phyloP scores from a whole-genome alignment of 2,113 vertebrate genomes.

The Osmerus mordax region DNA sequence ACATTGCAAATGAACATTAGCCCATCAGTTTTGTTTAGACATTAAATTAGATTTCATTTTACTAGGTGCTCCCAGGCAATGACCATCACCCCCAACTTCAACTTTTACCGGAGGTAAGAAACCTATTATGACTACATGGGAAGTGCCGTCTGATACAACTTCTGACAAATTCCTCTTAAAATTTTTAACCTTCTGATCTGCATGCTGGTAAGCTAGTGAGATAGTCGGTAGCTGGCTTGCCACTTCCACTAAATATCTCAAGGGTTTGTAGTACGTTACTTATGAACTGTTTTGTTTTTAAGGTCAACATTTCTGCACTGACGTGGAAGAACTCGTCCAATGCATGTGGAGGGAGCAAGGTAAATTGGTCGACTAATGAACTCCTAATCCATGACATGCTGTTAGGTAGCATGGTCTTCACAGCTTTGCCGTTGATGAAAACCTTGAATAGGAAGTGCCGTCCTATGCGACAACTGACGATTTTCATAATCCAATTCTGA shows the following conservation, averaged over 20 bases:
- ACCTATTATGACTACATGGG: background rate
- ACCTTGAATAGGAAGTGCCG: conserved; percentile 89
- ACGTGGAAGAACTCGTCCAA: no score
- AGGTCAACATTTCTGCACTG: no score
- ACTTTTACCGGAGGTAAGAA: background rate
- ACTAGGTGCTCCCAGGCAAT: background rate
- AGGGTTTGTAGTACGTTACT: no score
- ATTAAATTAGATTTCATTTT: no score
- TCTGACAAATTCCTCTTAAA: background rate
- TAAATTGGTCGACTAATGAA: background rate
- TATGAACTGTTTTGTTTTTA: no score
- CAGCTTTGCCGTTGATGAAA: conserved; percentile 76
- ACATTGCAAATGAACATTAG: background rate
- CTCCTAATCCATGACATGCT: background rate
- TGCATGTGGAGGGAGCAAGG: no score
- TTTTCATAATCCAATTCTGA: conserved; percentile 60
- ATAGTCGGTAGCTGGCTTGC: background rate
- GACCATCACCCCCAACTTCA: background rate
- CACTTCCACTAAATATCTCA: background rate
- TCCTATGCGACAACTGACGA: conserved; percentile 94
- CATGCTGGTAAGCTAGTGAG: background rate
- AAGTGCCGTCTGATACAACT: conserved; percentile 8
- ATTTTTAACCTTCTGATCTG: background rate
- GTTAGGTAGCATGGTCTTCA: background rate
- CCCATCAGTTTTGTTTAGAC: background rate